Evolutionary conservation across 2,797 vertebrate genomes (phyloP).

Genomic region (Helostoma temminkii): DNA sequence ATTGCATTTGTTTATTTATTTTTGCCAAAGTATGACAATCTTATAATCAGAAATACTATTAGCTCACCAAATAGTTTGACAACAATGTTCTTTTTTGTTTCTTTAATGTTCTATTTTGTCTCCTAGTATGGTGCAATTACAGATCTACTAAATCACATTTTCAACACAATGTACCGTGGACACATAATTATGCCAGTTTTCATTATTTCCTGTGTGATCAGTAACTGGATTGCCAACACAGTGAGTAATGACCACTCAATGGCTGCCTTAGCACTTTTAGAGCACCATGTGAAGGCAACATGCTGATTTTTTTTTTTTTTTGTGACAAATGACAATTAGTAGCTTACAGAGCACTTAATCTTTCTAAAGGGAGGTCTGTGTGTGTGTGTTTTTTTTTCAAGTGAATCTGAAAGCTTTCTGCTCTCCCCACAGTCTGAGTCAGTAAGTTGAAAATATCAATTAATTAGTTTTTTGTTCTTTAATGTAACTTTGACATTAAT

Average conservation of each 20-base stretch:
- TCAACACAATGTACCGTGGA: neutral
- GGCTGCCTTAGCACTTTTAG: neutral
- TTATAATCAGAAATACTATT: conserved; percentile 1
- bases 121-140: conserved; percentile 15
- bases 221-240: conserved; percentile 23
- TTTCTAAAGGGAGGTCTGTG: neutral
- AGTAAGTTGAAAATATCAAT: neutral
- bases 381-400: neutral
- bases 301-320: conserved; percentile 22
- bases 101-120: too few relatives aligned
- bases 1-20: too few relatives aligned
- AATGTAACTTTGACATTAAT: conserved; percentile 28
- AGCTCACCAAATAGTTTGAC: conserved; percentile 14
- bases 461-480: conserved; percentile 24
- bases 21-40: too few relatives aligned
- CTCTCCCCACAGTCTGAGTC: neutral
- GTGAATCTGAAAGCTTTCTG: conserved; percentile 1
- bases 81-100: too few relatives aligned
- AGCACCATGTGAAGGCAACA: conserved; percentile 9
- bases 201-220: conserved; percentile 26
- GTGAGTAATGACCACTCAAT: conserved; percentile 39
- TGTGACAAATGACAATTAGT: conserved; percentile 33
- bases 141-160: conserved; percentile 13
- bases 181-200: conserved; percentile 19
- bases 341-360: neutral